Conservation (phyloP, 2,888 invertebrate species). For the Seira ritae region DNA sequence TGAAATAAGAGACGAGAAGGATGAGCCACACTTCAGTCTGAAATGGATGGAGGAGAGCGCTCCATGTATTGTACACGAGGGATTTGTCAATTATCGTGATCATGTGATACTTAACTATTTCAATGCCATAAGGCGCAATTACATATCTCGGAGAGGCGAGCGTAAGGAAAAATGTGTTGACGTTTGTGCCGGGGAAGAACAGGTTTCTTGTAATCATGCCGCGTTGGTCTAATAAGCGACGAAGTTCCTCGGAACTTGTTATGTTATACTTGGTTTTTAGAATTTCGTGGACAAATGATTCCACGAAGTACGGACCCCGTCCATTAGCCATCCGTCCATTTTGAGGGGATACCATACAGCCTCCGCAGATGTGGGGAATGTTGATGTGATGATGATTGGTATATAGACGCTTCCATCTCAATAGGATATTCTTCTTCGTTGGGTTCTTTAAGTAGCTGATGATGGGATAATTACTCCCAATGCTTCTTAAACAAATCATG, state of each 20-base stretch:
- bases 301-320: neutral
- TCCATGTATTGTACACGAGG: neutral
- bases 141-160: slow-evolving; percentile 14
- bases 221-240: slow-evolving; percentile 20
- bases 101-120: neutral
- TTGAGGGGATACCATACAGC: neutral
- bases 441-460: neutral
- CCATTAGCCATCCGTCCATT: neutral
- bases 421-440: neutral
- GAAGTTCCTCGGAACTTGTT: neutral
- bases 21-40: neutral
- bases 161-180: neutral
- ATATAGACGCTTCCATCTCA: slow-evolving; percentile 10
- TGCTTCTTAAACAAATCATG: slow-evolving; percentile 12
- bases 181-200: slow-evolving; percentile 7
- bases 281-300: slow-evolving; percentile 18
- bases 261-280: slow-evolving; percentile 24
- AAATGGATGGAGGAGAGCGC: neutral
- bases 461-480: neutral
- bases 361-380: slow-evolving; percentile 23
- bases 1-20: neutral
- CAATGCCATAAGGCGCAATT: slow-evolving; percentile 22
- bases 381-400: neutral
- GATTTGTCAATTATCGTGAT: slow-evolving; percentile 10
- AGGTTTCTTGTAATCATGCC: slow-evolving; percentile 17